Evolutionary conservation across 2,888 invertebrate genomes (phyloP), one percentile per base, ranked within the genome.

Genomic region (Drosophila anomalipes): DNA sequence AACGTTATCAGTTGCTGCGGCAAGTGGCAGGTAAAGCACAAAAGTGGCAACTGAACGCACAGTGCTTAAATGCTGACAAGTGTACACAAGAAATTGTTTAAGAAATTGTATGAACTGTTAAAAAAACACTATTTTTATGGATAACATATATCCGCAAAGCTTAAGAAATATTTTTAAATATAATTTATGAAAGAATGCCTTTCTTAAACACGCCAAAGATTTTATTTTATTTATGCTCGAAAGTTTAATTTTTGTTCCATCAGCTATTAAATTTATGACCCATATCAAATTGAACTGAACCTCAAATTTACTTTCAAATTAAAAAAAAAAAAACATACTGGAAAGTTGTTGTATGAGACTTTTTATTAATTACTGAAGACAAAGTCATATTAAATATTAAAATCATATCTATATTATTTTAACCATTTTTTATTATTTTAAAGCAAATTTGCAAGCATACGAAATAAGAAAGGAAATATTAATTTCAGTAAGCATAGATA

Each of bases 11-110:
- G 51, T 61, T 61, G 53, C 72, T 72, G 74, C 58, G 81, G 33
- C 57, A 49, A 70, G 81, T 65, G 60, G 70, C 74, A 77, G 74
- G 53, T 70, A 69, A 67, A 70, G 73, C 74, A 77, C 58, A 77
- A 74, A 81, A 83, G 77, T 62, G 61, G 73, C 59, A 60, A 56
- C 39, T 39, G 30, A 16, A 10, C 5, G 65, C 54, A 70, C 70
- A 66, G 49, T 75, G 76, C 32, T 54, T 58, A 12, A 19, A 53
- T 32, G 12, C 14, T 39, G 32, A 3, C 9, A 52, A 53, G 16
- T 32, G 19, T 26, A 35, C 4, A 16, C 5, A 30, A 6, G 16
- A 5, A 35, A 12, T 51, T 4, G 9, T 33, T 54, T 5, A 33
- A 16, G 4, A 26, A 16, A 54, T 35, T 19, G 0, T n/a, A 16